Evolutionary conservation across 2,888 invertebrate genomes (phyloP).

Genomic region (Halocaridina rubra): DNA sequence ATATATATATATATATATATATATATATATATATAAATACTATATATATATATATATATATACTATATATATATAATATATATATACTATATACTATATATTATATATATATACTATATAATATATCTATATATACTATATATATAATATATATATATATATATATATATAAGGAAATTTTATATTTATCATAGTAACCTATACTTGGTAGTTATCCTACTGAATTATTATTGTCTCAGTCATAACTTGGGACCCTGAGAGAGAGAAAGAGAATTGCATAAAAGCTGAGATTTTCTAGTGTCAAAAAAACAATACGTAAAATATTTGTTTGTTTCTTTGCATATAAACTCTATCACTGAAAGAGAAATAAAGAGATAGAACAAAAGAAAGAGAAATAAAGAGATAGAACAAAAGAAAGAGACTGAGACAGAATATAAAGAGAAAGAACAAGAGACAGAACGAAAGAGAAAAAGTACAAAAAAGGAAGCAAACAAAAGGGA

Average conservation of each 20-base stretch:
- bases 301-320: no score
- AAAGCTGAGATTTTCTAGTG: not conserved
- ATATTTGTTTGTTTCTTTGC: no score
- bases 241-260: not conserved
- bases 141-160: no score
- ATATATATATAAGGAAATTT: no score
- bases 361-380: not conserved
- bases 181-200: not conserved
- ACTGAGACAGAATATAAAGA: slow-evolving; percentile 3
- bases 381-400: not conserved
- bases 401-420: slow-evolving; percentile 14
- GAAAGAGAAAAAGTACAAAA: not conserved
- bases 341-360: no score
- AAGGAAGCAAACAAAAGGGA: not conserved
- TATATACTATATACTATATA: no score
- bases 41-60: no score
- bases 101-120: no score
- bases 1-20: no score
- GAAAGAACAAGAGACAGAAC: not conserved
- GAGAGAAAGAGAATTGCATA: not conserved
- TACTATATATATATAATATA: no score
- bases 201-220: not conserved
- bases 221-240: not conserved
- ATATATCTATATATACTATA: no score
- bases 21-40: no score